phyloP scores from a whole-genome alignment of 2,113 vertebrate species.

The Amphiprion ocellaris region DNA sequence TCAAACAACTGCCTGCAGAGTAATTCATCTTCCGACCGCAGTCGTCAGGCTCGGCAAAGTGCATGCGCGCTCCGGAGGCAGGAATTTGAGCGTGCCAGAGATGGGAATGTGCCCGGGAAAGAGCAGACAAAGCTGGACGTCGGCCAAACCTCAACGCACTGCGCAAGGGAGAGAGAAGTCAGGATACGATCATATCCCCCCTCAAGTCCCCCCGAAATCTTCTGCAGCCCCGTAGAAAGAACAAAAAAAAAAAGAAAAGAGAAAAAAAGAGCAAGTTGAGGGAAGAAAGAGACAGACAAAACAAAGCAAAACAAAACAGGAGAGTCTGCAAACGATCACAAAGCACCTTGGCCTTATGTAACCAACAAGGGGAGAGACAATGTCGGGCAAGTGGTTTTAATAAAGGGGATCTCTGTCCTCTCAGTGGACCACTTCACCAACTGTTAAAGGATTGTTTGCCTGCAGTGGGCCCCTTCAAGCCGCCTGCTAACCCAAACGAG shows the following conservation, averaged over 20 bases:
- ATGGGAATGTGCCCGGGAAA: constrained; percentile 75
- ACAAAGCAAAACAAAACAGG: constrained; percentile 61
- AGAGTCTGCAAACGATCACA: constrained; percentile 75
- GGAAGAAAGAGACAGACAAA: constrained; percentile 60
- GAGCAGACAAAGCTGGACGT: constrained; percentile 78
- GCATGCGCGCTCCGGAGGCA: constrained; percentile 70
- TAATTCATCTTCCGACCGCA: constrained; percentile 76
- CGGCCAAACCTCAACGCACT: constrained; percentile 75
- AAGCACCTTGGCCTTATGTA: constrained; percentile 69
- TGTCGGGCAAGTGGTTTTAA: constrained; percentile 79
- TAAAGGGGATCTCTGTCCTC: constrained; percentile 78
- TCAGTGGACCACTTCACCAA: constrained; percentile 78
- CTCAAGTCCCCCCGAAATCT: constrained; percentile 36
- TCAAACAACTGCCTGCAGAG: constrained; percentile 79
- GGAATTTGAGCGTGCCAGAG: constrained; percentile 69
- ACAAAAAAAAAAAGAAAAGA: constrained; percentile 9
- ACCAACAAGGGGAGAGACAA: constrained; percentile 55
- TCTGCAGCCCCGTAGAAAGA: constrained; percentile 50
- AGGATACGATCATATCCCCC: constrained; percentile 63
- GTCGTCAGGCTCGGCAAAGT: constrained; percentile 66
- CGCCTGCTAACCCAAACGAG: constrained; percentile 49
- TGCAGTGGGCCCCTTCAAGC: constrained; percentile 56
- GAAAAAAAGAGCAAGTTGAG: constrained; percentile 6
- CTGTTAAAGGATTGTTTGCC: constrained; percentile 78
- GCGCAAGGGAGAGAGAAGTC: constrained; percentile 60